Evolutionary conservation across 1,140 invertebrate species (phyloP).

Genomic region (Whitmania pigra): DNA sequence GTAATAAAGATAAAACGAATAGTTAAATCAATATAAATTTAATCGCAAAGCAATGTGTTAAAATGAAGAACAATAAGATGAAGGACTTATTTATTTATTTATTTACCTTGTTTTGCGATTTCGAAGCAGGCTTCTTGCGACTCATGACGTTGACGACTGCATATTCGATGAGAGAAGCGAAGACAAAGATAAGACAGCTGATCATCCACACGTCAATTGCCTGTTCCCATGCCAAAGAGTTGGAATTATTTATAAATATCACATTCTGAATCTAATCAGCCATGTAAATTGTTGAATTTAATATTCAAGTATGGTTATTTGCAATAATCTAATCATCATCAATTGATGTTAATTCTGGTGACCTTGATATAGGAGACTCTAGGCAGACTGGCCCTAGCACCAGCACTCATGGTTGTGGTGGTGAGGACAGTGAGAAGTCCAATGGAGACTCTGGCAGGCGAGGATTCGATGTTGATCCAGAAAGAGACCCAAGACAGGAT

Average conservation of each 20-base stretch:
- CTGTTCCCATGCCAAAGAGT: conserved; percentile 15
- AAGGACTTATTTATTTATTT: too few species aligned
- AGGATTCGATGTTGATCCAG: conserved; percentile 56
- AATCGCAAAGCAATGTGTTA: too few species aligned
- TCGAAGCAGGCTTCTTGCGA: conserved; percentile 28
- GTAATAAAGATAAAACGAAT: too few species aligned
- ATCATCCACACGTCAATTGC: conserved; percentile 40
- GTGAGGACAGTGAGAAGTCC: conserved; percentile 34
- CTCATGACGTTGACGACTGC: conserved; percentile 34
- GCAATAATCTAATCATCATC: too few species aligned
- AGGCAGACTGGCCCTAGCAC: conserved; percentile 21
- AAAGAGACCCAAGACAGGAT: conserved; percentile 86
- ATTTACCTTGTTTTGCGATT: neutral
- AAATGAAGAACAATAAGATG: neutral
- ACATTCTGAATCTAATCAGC: too few species aligned
- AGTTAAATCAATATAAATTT: too few species aligned
- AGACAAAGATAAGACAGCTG: conserved; percentile 36
- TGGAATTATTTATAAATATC: too few species aligned
- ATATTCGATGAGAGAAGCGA: conserved; percentile 36
- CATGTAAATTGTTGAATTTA: too few species aligned
- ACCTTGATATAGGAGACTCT: conserved; percentile 50
- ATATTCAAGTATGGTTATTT: too few species aligned
- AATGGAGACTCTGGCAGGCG: conserved; percentile 45
- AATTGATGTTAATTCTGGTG: conserved; percentile 31
- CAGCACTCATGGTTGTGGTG: conserved; percentile 29